Evolutionary conservation across 2,113 vertebrate species (phyloP), one percentile per base, ranked within the genome.

Genomic region (Prolemur simus): DNA sequence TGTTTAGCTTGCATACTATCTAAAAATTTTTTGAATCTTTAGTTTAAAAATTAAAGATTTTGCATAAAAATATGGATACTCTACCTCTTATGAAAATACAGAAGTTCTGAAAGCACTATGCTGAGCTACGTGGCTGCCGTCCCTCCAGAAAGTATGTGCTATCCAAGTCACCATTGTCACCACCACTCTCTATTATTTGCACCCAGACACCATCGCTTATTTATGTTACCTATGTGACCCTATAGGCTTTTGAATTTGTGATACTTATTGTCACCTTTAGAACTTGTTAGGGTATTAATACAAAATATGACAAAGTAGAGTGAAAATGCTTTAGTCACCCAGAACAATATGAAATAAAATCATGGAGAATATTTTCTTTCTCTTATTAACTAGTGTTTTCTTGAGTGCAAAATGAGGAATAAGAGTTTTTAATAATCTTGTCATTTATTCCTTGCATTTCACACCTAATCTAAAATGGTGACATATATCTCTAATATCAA

Each of bases 331-430:
- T 23, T 84, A 17, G 6, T 73, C 17, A 68, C 63, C 23, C 52
- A 77, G 10, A 58, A n/a, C 78, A 86, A 83, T 52, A 54, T 39
- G 13, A 86, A 73, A 69, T 11, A 47, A 27, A 9, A 81, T 47
- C 54, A n/a, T 13, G 8, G 32, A 0, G 17, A 77, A 3, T 39
- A 45, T 27, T 27, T 76, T 10, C 5, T 11, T 0, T 9, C 1
- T 85, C 47, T 60, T 82, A 13, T 68, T 69, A 39, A 63, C 6
- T 23, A 42, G 15, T 34, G 4, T 25, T 64, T 83, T 86, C 29
- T 64, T 89, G 39, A 85, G 15, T 71, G 89, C 8, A 60, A 69
- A 93, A 47, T 58, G 15, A 8, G 47, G 29, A 64, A 42, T 71
- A 12, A 39, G 42, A n/a, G n/a, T 45, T 52, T 91, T 54, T 42